Base-by-base conservation (phyloP, 2,113 vertebrate genomes). In the Muntiacus reevesi region DNA sequence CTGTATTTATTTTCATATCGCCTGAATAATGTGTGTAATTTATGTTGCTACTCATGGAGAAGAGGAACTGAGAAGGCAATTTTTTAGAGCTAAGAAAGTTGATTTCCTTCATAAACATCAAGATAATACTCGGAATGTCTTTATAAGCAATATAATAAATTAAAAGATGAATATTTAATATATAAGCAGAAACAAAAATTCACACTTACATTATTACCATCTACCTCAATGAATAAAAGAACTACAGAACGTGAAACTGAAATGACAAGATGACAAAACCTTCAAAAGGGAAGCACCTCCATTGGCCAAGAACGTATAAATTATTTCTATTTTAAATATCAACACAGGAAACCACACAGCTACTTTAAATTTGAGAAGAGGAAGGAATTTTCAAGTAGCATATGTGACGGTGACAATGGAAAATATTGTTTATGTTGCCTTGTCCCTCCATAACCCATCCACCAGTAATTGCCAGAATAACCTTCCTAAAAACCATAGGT, bases 1-100 rank as follows among this genome's bases (percentile, higher is more conserved):
- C 94, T 89, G 23, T 95, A 89, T 96, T 97, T 96, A 93, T 98
- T 97, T 97, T 94, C 28, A 59, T 85, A 89, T 84, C 30, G 8
- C 91, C 78, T 97, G 94, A 97, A 98, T 97, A 97, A 98, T 97
- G 57, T 96, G 84, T 90, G 40, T 62, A 40, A 74, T 91, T 17
- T 89, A 67, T 81, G 95, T 97, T 97, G 67, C 82, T 96, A 81
- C 90, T 97, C 93, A 74, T 0, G 47, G 33, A 91, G 67, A 89
- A 52, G 45, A 87, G 40, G n/a, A 97, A 95, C 52, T 97, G 96
- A 71, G 79, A 94, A 96, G 74, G 43, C 36, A 78, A 71, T 86
- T 91, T 96, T 98, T 98, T 92, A 89, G 6, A 94, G 54, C 76
- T 91, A 81, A 84, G 84, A 84, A 87, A 97, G 27, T 14, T 57